A percentile compares a stretch with the other conserved stretches of the same genome.
Evolutionary conservation across 2,113 vertebrate species (phyloP).

Genomic region (Dryoscopus gambensis): DNA sequence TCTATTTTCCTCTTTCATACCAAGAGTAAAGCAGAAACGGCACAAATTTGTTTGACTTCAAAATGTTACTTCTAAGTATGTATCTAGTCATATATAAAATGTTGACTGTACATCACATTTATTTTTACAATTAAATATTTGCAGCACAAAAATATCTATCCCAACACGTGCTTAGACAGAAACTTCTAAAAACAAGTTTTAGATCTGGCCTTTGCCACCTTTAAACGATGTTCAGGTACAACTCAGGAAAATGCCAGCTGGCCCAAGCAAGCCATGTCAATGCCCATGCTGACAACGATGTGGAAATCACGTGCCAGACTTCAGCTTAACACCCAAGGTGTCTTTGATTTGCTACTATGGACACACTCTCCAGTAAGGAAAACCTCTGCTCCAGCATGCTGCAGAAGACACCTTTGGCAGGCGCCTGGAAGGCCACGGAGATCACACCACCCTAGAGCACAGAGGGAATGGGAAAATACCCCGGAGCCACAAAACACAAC

Average conservation of each 20-base stretch:
- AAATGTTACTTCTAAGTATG: neutral
- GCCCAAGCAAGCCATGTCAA: neutral
- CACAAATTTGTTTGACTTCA: neutral
- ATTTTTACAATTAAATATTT: neutral
- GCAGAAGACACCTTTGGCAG: neutral
- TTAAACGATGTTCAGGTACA: neutral
- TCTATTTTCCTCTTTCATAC: neutral
- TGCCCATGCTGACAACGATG: neutral
- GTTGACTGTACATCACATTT: neutral
- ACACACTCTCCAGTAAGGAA: neutral
- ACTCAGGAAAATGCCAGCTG: neutral
- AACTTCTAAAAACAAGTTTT: neutral
- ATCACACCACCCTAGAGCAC: neutral
- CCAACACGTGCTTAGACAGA: neutral
- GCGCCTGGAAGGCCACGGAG: neutral
- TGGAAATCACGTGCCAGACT: neutral
- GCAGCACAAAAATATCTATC: neutral
- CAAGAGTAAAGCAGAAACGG: neutral
- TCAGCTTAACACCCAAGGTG: neutral
- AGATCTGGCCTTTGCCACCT: neutral
- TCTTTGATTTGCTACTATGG: neutral
- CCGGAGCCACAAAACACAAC: neutral
- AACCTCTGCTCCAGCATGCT: neutral
- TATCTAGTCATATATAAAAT: neutral
- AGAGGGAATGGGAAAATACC: neutral